Conservation (phyloP, 2,888 invertebrate genomes). For the Cylindroiulus punctatus region DNA sequence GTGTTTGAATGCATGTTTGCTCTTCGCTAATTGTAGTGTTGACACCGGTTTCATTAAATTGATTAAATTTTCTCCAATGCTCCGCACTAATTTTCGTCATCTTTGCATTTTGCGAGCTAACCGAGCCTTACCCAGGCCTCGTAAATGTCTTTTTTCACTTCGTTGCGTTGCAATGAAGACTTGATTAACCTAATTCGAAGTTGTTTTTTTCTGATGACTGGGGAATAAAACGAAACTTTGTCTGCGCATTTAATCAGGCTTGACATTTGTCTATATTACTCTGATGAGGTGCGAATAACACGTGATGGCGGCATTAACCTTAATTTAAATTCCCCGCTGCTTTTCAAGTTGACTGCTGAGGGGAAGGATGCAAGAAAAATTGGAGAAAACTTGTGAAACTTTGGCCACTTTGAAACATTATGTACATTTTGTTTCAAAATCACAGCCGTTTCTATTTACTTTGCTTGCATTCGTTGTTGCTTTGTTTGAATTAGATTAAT, state of each 20-base stretch:
- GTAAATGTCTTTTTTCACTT: neutral
- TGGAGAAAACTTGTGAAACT: neutral
- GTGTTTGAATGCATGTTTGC: neutral
- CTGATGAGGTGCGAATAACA: neutral
- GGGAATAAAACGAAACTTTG: slow-evolving; percentile 25
- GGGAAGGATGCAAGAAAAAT: neutral
- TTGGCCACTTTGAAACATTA: too few species aligned
- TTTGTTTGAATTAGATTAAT: too few species aligned
- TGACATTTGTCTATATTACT: slow-evolving; percentile 18
- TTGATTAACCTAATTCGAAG: neutral
- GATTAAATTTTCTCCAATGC: slow-evolving; percentile 32
- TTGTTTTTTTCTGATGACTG: neutral
- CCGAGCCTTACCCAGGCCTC: neutral
- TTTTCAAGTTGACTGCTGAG: neutral
- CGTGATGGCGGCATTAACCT: neutral
- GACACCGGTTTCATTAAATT: slow-evolving; percentile 29
- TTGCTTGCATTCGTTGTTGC: too few species aligned
- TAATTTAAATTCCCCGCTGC: neutral
- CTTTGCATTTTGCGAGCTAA: neutral
- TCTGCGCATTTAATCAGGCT: neutral
- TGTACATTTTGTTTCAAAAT: too few species aligned
- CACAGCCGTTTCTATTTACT: too few species aligned
- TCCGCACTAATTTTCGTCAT: neutral
- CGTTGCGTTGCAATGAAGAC: neutral
- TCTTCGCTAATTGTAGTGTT: neutral